A percentile compares a stretch with the other conserved stretches of the same genome.
Conservation (phyloP, 2,888 invertebrate species). For the Eustalomyia histrio region DNA sequence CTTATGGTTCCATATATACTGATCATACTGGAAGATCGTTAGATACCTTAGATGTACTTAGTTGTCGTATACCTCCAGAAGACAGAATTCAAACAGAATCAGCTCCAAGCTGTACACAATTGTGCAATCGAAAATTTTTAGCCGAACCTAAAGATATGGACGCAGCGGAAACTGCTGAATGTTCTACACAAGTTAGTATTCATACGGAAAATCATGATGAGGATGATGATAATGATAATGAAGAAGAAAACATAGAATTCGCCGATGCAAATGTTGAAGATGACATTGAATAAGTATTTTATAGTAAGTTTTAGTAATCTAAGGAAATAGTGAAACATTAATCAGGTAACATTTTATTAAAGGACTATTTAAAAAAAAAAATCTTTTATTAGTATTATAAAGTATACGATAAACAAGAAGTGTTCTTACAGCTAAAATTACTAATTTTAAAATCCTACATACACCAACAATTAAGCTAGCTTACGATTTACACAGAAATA, state of each 20-base stretch:
- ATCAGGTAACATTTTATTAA: neutral
- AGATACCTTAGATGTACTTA: conserved; percentile 71
- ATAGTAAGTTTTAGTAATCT: neutral
- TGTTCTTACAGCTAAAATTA: neutral
- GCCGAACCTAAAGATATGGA: neutral
- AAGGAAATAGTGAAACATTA: neutral
- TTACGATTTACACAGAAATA: no score
- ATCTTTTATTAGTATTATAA: neutral
- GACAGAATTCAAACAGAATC: neutral
- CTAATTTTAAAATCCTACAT: no score
- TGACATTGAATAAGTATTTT: neutral
- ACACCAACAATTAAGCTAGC: no score
- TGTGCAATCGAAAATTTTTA: neutral
- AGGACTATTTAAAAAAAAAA: neutral
- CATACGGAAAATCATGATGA: neutral
- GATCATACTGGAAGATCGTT: conserved; percentile 73
- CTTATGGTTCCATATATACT: conserved; percentile 72
- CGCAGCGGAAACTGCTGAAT: neutral
- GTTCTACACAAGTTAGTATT: neutral
- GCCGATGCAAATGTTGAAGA: neutral
- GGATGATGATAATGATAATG: no score
- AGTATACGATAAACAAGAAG: neutral
- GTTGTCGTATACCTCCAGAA: conserved; percentile 68
- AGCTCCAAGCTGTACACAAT: neutral
- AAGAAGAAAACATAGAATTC: neutral